Evolutionary conservation across 2,888 invertebrate genomes (phyloP), one percentile per base, ranked within the genome.

Genomic region (Habrosyne pyritoides): DNA sequence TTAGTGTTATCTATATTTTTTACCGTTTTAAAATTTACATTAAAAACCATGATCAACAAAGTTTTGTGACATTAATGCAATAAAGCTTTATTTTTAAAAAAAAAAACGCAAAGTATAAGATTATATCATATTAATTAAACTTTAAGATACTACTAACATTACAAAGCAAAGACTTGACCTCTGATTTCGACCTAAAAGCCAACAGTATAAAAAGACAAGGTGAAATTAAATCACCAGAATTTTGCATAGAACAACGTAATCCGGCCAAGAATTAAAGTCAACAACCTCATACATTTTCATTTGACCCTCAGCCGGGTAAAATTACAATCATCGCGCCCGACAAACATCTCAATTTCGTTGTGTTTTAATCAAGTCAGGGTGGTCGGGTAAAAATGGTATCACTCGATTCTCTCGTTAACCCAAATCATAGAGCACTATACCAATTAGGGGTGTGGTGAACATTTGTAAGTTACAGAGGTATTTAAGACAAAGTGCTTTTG

Each of bases 351-450:
- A 66, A 72, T 69, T 73, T 61, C 55, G 55, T 54, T 69, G 59
- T 69, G 77, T 74, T 78, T 77, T 77, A 78, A 78, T 80, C 79
- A 78, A 79, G 77, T 64, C 52, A 62, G 68, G 69, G 59, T 61
- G 65, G 60, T 59, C 14, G 60, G 63, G 64, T 58, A 69, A 69
- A 75, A 77, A 75, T 71, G 66, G 64, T 60, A 70, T 67, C 63
- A 66, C 63, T 67, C 51, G 21, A 36, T 42, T 50, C 28, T 7
- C 42, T 36, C 65, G 72, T 75, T 75, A 75, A 68, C 64, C 69
- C 64, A 54, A 57, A 64, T 56, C 66, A 67, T 60, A 67, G 60
- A 50, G 60, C 63, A 62, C 67, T 66, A 67, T 67, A 65, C 69
- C 67, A 65, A 66, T 75, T 72, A 69, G 62, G 62, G 56, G 22